Evolutionary conservation across 2,888 invertebrate species (phyloP), one percentile per base, ranked within the genome.

Genomic region (Gerosis bhagava): DNA sequence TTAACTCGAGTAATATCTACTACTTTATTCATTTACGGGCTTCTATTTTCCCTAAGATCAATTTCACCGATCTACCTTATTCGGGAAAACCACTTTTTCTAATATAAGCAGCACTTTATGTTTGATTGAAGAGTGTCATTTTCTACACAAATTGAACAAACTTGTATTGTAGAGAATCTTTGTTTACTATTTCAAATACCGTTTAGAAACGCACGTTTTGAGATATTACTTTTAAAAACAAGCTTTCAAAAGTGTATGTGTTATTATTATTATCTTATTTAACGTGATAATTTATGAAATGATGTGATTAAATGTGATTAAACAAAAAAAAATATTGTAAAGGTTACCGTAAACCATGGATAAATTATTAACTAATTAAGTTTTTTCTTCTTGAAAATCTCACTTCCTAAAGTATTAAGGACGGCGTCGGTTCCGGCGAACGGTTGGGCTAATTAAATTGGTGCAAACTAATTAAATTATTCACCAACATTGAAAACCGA

Each of bases 331-430:
- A 3, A n/a, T 24, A 24, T 24, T 24, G 24, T 24, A 7, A 3
- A 24, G 17, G 10, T 15, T 5, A 4, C 8, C 8, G 21, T 21
- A 34, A 12, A 34, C 12, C 12, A 34, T 11, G 13, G 21, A 34
- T 13, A 16, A 36, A n/a, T n/a, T n/a, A n/a, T n/a, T n/a, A n/a
- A n/a, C 13, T n/a, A 21, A 67, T 62, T 67, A 57, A 57, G 55
- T 62, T 65, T 66, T 68, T 60, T 57, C 54, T 56, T 60, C n/a
- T n/a, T n/a, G n/a, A 54, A 50, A 41, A 42, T 36, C 51, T 60
- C 58, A 65, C 75, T 79, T 79, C 79, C 76, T 57, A 57, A 32
- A 60, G 53, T 59, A n/a, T n/a, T 62, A 73, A 76, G 71, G 73
- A 69, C 65, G 57, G 40, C 13, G 59, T 65, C 50, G 50, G 70